phyloP scores from a whole-genome alignment of 53 echinoderm and acorn worm genomes.

The Echinometra lucunter region DNA sequence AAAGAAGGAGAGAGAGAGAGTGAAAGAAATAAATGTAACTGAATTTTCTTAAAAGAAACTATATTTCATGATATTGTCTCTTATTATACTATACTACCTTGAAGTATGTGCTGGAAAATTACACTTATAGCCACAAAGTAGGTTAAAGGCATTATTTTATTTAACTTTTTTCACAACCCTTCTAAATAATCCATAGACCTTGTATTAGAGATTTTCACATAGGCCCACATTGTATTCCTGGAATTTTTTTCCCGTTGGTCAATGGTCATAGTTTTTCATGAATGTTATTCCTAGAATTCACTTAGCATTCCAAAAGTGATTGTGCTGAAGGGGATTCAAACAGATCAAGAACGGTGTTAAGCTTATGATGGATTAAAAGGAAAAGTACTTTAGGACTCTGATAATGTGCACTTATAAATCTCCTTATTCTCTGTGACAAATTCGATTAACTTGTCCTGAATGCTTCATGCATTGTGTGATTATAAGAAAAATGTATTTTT shows the following conservation, averaged over 20 bases:
- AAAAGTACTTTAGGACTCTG: no score
- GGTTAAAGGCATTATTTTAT: background rate
- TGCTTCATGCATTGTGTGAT: background rate
- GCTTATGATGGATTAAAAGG: no score
- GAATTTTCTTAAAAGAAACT: background rate
- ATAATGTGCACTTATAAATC: no score
- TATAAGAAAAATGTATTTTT: background rate
- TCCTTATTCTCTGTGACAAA: background rate
- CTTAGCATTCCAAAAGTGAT: background rate
- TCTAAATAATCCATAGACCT: background rate
- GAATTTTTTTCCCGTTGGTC: no score
- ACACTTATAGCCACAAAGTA: background rate
- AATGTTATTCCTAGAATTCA: no score
- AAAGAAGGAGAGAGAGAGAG: background rate
- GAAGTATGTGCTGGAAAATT: background rate
- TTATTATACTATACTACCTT: constrained; percentile 17
- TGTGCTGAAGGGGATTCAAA: background rate
- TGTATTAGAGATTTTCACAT: background rate
- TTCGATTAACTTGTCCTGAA: background rate
- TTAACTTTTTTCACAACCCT: background rate
- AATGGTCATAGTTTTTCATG: no score
- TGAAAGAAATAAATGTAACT: background rate
- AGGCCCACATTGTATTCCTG: no score
- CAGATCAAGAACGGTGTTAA: background rate
- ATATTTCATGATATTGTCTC: background rate